Percentiles rank a stretch among this genome's conserved stretches.
Conservation (phyloP, 1,140 invertebrate species). For the Heliconius himera region DNA sequence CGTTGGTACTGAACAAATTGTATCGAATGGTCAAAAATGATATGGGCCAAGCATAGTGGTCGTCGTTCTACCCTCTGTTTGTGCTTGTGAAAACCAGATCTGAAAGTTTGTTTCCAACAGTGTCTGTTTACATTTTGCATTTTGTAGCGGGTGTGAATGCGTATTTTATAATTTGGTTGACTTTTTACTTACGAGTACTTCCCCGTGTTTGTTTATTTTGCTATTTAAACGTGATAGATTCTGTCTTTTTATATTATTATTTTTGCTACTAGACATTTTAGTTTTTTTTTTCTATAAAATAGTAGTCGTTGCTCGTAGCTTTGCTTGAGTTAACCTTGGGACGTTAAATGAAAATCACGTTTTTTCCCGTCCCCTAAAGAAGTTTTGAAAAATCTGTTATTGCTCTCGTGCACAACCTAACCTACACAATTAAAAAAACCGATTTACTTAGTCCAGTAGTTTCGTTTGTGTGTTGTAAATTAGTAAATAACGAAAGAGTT, state of each 20-base stretch:
- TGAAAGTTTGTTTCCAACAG: constrained; percentile 65
- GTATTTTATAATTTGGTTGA: constrained; percentile 57
- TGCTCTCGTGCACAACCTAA: too few species aligned
- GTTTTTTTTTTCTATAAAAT: too few species aligned
- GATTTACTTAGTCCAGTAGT: too few species aligned
- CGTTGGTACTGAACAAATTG: constrained; percentile 34
- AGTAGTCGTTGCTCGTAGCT: too few species aligned
- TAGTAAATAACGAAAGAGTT: too few species aligned
- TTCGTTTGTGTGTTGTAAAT: too few species aligned
- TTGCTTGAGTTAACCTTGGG: too few species aligned
- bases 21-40: constrained; percentile 28
- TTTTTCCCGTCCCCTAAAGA: too few species aligned
- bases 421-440: too few species aligned
- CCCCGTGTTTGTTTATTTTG: neutral
- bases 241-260: neutral
- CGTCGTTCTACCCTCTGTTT: constrained; percentile 57
- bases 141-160: constrained; percentile 52
- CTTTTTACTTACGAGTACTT: constrained; percentile 10
- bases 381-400: too few species aligned
- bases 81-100: constrained; percentile 59
- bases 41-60: constrained; percentile 37
- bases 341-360: too few species aligned
- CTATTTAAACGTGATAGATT: neutral
- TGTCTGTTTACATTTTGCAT: constrained; percentile 58
- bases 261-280: neutral